These are phyloP conservation scores for Noctua fimbriata DNA, from an alignment of 2,888 invertebrate genomes.

Conservation along the genomic window DNA sequence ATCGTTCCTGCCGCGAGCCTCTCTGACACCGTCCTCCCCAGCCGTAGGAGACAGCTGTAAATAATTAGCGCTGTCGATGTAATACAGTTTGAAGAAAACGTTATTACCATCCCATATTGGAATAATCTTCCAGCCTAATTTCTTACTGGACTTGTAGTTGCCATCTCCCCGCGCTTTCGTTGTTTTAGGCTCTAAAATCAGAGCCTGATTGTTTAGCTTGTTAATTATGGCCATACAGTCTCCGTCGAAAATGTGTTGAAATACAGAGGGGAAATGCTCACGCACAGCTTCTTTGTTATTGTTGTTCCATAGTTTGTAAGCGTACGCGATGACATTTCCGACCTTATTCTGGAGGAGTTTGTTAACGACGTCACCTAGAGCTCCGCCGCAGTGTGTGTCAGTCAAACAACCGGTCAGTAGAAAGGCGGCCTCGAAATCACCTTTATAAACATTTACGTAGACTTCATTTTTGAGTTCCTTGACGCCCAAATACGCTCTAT, in stretches of 20 bases:
- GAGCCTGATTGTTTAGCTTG: constrained; percentile 19
- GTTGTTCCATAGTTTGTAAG: constrained; percentile 35
- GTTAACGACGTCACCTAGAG: constrained; percentile 16
- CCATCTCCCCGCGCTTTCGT: neutral
- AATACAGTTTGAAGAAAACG: constrained; percentile 26
- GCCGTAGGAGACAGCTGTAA: no score
- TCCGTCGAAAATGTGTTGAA: constrained; percentile 32
- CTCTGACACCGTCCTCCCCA: no score
- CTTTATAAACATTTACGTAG: neutral
- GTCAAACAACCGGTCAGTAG: constrained; percentile 29
- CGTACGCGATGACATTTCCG: constrained; percentile 5
- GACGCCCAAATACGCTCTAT: constrained; percentile 21
- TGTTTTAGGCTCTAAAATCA: constrained; percentile 17
- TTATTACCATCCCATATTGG: constrained; percentile 18
- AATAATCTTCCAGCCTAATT: constrained; percentile 26
- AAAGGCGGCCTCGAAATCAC: constrained; percentile 34
- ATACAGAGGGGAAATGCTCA: constrained; percentile 32
- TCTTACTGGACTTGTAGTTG: constrained; percentile 5
- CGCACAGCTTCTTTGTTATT: constrained; percentile 14
- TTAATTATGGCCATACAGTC: constrained; percentile 21
- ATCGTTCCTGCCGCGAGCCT: no score
- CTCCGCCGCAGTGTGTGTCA: constrained; percentile 6
- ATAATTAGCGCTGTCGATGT: no score
- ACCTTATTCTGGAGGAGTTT: constrained; percentile 26
- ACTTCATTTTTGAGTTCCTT: constrained; percentile 32